Evolutionary conservation across 2,113 vertebrate species (phyloP).

Genomic region (Ictalurus furcatus): DNA sequence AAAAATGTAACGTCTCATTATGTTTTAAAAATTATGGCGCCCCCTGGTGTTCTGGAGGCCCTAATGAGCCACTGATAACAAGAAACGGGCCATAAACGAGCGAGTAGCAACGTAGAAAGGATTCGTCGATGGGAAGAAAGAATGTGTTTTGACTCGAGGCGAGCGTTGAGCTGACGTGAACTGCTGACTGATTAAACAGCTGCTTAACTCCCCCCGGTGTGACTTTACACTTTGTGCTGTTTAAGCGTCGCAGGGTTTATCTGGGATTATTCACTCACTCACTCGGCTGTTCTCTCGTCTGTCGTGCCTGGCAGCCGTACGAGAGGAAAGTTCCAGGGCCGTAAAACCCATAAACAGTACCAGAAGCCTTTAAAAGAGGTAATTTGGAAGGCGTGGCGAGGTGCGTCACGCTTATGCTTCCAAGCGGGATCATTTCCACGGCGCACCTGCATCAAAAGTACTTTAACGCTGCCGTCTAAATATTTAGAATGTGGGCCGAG

Average conservation of each 20-base stretch:
- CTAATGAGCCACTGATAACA: background rate
- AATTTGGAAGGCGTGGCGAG: background rate
- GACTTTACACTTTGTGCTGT: background rate
- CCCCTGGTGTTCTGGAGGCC: background rate
- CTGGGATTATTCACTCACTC: slow-evolving; percentile 5
- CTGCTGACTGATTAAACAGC: background rate
- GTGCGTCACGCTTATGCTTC: background rate
- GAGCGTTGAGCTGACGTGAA: too few species aligned
- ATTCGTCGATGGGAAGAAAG: background rate
- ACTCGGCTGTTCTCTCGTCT: background rate
- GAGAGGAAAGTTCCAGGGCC: background rate
- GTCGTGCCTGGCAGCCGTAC: background rate
- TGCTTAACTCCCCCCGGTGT: background rate
- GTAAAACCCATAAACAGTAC: slow-evolving; percentile 26
- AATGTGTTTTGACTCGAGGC: background rate
- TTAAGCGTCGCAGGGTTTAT: background rate
- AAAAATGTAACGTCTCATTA: background rate
- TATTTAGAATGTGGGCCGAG: background rate
- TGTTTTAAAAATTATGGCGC: background rate
- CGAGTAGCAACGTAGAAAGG: background rate
- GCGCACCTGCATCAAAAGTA: background rate
- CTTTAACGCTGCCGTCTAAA: background rate
- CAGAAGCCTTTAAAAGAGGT: background rate
- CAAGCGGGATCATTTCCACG: background rate
- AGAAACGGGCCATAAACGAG: background rate